Base-by-base conservation (phyloP, 2,797 vertebrate genomes). In the Triplophysa yarkandensis region DNA sequence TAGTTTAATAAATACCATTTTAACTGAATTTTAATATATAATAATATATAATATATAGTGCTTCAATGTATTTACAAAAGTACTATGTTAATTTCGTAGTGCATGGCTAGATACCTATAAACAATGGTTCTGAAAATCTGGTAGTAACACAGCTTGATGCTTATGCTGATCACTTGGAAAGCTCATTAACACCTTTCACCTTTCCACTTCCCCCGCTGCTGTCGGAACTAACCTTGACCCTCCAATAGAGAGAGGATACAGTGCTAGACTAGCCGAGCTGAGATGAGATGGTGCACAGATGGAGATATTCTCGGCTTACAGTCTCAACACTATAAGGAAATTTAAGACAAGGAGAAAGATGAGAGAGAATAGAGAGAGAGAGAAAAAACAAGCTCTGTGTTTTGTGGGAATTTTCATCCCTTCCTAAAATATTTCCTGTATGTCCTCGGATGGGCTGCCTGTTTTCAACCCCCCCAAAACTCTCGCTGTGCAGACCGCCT, bases 401-500 rank as follows among this genome's bases (percentile, higher is more conserved):
- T 86, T 91, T 90, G 87, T 91, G 90, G 88, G 92, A 92, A 90
- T 87, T 90, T 91, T 89, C 88, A 86, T 88, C 86, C 87, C 87
- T 84, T 60, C 41, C 79, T 82, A 84, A 86, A 90, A 90, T 88
- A 91, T 82, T 91, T 89, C 50, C 71, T 77, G 83, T 79, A 77
- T 87, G 83, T 87, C 84, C 84, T 85, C 82, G 82, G 77, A 80
- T 74, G 83, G 84, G 84, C 87, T 89, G 88, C 85, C 85, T 87
- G 89, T 89, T 86, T 87, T 89, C 83, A 85, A 74, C 85, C 88
- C 85, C 85, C 81, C 60, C n/a, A 81, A 86, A 82, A 82, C 79
- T 89, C 89, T 88, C 85, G 79, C 87, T 88, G 91, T 92, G 87
- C 90, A 92, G 90, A 89, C 91, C 89, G 91, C 88, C 89, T 91